A percentile compares a stretch with the other conserved stretches of the same genome.
phyloP scores from a whole-genome alignment of 1,140 invertebrate species.

The Heliothis virescens region DNA sequence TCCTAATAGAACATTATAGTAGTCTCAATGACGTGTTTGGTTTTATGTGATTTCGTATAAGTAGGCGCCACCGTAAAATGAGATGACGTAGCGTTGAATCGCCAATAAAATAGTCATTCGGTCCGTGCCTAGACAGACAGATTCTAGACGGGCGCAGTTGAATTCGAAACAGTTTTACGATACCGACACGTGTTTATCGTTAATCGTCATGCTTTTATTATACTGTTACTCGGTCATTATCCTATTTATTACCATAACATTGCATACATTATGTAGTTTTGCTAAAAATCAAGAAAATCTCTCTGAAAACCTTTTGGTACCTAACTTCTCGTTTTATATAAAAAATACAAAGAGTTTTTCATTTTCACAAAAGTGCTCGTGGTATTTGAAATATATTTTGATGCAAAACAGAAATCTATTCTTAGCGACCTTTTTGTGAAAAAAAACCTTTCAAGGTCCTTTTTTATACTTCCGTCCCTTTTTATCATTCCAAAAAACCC shows the following conservation, averaged over 20 bases:
- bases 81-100: constrained; percentile 47
- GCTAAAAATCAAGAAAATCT: neutral
- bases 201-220: constrained; percentile 45
- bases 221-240: constrained; percentile 37
- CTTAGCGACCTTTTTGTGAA: neutral
- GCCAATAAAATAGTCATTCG: constrained; percentile 55
- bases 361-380: no score
- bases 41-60: constrained; percentile 63
- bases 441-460: no score
- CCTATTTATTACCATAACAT: constrained; percentile 37
- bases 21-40: constrained; percentile 63
- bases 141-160: constrained; percentile 42
- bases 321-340: neutral
- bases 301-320: no score
- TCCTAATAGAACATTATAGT: constrained; percentile 70
- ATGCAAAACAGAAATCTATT: no score
- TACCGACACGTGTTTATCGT: constrained; percentile 33
- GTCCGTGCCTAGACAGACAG: constrained; percentile 45
- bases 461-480: neutral
- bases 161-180: constrained; percentile 45
- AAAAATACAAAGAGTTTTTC: no score
- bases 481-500: neutral
- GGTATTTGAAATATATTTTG: no score
- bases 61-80: constrained; percentile 58
- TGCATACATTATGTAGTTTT: constrained; percentile 14